Conservation (phyloP, 2,113 vertebrate genomes). For the Nipponia nippon region DNA sequence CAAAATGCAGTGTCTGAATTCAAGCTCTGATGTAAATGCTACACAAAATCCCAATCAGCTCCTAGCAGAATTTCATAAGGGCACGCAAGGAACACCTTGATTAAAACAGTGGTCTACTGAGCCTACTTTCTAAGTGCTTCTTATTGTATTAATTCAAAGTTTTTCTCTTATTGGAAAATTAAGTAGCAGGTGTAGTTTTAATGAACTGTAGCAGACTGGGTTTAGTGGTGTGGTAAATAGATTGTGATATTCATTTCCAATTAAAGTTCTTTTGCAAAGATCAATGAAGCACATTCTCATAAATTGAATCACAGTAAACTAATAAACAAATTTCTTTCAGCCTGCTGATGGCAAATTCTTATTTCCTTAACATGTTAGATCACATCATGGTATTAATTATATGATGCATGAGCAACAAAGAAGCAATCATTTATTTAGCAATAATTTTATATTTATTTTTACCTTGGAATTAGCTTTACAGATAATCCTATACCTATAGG, state of each 20-base stretch:
- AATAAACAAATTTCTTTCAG: constrained; percentile 78
- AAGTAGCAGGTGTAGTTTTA: constrained; percentile 78
- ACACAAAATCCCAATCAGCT: background rate
- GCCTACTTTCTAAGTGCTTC: background rate
- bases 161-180: constrained; percentile 62
- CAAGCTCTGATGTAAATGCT: background rate
- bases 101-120: background rate
- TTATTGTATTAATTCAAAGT: constrained; percentile 63
- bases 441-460: constrained; percentile 51
- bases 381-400: constrained; percentile 76
- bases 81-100: background rate
- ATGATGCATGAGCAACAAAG: constrained; percentile 61
- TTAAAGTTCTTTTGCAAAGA: constrained; percentile 80
- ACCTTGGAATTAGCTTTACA: constrained; percentile 28
- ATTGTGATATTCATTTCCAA: constrained; percentile 81
- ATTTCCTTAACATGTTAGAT: constrained; percentile 76
- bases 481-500: constrained; percentile 4
- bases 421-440: constrained; percentile 58
- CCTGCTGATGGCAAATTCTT: constrained; percentile 67
- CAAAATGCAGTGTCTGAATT: background rate
- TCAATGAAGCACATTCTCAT: constrained; percentile 79
- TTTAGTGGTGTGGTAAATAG: constrained; percentile 76
- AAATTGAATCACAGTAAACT: constrained; percentile 78
- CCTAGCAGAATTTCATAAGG: background rate
- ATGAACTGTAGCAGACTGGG: constrained; percentile 71